Percentiles rank a stretch among this genome's conserved stretches.
phyloP scores from a whole-genome alignment of 2,888 invertebrate species.

The Crepidodera aurea region DNA sequence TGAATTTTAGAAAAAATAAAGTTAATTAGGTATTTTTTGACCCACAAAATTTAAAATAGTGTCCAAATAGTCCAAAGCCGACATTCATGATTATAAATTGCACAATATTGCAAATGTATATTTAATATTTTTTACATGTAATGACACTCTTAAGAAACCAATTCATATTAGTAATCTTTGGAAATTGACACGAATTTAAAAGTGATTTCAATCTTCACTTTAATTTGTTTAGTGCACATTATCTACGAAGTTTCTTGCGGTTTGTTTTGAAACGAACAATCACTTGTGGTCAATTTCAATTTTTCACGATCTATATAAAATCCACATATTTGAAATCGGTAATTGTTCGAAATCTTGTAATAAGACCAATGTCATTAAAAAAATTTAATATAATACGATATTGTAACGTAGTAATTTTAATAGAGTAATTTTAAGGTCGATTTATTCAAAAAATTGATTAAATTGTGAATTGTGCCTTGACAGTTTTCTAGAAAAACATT shows the following conservation, averaged over 20 bases:
- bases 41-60: too few relatives aligned
- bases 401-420: not conserved
- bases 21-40: too few relatives aligned
- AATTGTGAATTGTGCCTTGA: conserved; percentile 34
- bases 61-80: too few relatives aligned
- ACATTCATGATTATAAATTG: too few relatives aligned
- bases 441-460: conserved; percentile 27
- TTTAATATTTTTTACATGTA: too few relatives aligned
- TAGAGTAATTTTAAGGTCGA: conserved; percentile 23
- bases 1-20: too few relatives aligned
- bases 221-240: not conserved
- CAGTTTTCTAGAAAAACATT: not conserved
- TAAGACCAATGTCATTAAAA: conserved; percentile 13
- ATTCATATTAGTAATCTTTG: not conserved
- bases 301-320: conserved; percentile 24
- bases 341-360: conserved; percentile 14
- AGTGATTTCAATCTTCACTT: not conserved
- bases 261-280: conserved; percentile 23
- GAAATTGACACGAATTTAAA: not conserved
- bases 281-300: conserved; percentile 19
- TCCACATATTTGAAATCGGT: conserved; percentile 28
- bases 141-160: conserved; percentile 1
- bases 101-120: too few relatives aligned
- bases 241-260: conserved; percentile 1
- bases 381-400: not conserved